Conservation (phyloP, 2,113 vertebrate genomes). For the Gadus macrocephalus region DNA sequence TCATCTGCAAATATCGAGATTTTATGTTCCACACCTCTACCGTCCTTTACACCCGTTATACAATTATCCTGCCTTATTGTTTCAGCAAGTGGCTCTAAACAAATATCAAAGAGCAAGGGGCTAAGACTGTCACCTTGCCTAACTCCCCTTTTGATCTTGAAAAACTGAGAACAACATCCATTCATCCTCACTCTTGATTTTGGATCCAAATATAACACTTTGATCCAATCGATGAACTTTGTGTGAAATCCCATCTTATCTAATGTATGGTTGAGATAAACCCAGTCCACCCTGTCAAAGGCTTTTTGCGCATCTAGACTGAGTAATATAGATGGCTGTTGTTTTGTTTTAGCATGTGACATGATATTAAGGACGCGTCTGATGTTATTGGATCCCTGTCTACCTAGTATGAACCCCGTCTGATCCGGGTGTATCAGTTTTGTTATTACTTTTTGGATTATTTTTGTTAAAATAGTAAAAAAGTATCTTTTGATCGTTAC, state of each 20-base stretch:
- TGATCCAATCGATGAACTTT: neutral
- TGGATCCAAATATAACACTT: neutral
- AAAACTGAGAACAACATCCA: constrained; percentile 2
- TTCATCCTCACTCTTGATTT: constrained; percentile 1
- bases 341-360: neutral
- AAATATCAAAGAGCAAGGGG: neutral
- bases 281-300: neutral
- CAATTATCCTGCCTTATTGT: neutral
- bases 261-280: neutral
- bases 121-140: neutral
- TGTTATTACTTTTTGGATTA: neutral
- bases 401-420: neutral
- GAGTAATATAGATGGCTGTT: neutral
- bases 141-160: neutral
- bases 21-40: neutral
- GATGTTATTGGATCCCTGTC: neutral
- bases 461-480: neutral
- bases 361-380: neutral
- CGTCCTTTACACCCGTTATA: neutral
- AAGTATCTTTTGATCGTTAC: neutral
- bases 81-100: neutral
- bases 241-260: neutral
- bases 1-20: neutral
- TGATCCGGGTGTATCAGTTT: neutral
- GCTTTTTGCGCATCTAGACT: neutral